These are phyloP conservation scores for Streblospio benedicti DNA, from an alignment of 1,140 invertebrate genomes.

Conservation along the genomic window DNA sequence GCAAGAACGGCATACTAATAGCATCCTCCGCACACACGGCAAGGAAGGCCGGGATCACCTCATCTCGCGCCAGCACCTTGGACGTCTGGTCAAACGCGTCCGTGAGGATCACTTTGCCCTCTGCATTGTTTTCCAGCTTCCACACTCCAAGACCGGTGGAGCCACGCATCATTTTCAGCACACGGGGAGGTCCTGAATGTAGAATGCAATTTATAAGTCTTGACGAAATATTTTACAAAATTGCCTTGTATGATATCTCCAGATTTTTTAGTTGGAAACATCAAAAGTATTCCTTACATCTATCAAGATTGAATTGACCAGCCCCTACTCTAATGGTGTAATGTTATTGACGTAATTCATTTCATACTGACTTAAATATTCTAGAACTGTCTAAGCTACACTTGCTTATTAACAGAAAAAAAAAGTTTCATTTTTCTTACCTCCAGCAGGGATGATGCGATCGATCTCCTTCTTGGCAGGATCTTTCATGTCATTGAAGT, in stretches of 20 bases:
- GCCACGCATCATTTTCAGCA: slow-evolving; percentile 17
- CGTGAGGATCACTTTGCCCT: slow-evolving; percentile 12
- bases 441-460: slow-evolving; percentile 12
- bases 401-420: too few relatives aligned
- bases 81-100: slow-evolving; percentile 15
- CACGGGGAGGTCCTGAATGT: slow-evolving; percentile 15
- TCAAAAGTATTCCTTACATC: too few relatives aligned
- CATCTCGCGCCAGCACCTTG: slow-evolving; percentile 6
- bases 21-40: slow-evolving; percentile 14
- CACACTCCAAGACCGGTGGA: slow-evolving; percentile 18
- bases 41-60: not conserved
- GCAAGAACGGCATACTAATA: slow-evolving; percentile 19
- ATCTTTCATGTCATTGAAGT: slow-evolving; percentile 7
- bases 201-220: too few relatives aligned
- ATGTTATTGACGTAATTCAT: too few relatives aligned
- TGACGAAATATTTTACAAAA: too few relatives aligned
- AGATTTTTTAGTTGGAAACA: too few relatives aligned
- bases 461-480: slow-evolving; percentile 12
- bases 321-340: too few relatives aligned
- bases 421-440: too few relatives aligned
- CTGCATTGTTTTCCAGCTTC: slow-evolving; percentile 19
- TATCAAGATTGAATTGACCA: too few relatives aligned
- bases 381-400: too few relatives aligned
- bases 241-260: too few relatives aligned
- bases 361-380: too few relatives aligned